A percentile compares a stretch with the other conserved stretches of the same genome.
These are phyloP conservation scores for Phortica variegata DNA, from an alignment of 1,140 invertebrate species.

Conservation along the genomic window DNA sequence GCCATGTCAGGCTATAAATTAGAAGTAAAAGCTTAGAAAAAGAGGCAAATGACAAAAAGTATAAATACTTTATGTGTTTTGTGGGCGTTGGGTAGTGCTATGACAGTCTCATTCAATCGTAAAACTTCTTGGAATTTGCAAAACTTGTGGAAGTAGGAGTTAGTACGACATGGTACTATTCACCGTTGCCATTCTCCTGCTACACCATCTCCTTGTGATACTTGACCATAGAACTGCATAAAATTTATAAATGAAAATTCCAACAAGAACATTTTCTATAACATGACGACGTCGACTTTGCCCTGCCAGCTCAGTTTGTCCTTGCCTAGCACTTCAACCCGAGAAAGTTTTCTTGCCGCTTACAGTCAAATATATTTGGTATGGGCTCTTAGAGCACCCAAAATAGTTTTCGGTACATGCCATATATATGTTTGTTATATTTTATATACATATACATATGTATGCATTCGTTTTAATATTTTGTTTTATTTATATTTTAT, in stretches of 20 bases:
- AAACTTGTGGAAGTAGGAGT: too few species aligned
- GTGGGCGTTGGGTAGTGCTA: too few species aligned
- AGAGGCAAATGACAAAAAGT: conserved; percentile 2
- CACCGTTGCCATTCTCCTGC: too few species aligned
- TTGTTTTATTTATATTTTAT: conserved; percentile 25
- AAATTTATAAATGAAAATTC: conserved; percentile 54
- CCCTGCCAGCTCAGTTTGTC: conserved; percentile 16
- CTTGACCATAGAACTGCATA: not conserved
- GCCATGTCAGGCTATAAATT: too few species aligned
- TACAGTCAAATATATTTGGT: not conserved
- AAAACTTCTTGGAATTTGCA: conserved; percentile 50
- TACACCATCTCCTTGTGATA: too few species aligned
- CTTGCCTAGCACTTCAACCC: conserved; percentile 24
- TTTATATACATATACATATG: conserved; percentile 28
- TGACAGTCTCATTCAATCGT: too few species aligned
- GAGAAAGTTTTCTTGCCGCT: conserved; percentile 49
- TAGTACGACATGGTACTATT: too few species aligned
- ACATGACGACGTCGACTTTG: conserved; percentile 36
- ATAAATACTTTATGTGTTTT: too few species aligned
- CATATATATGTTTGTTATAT: conserved; percentile 31
- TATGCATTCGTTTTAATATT: too few species aligned
- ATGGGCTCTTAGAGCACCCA: conserved; percentile 13
- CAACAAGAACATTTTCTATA: conserved; percentile 54
- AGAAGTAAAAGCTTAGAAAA: too few species aligned
- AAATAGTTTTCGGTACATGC: not conserved